Evolutionary conservation across 53 echinoderm and acorn worm species (phyloP).

Genomic region (Arbacia lixula): DNA sequence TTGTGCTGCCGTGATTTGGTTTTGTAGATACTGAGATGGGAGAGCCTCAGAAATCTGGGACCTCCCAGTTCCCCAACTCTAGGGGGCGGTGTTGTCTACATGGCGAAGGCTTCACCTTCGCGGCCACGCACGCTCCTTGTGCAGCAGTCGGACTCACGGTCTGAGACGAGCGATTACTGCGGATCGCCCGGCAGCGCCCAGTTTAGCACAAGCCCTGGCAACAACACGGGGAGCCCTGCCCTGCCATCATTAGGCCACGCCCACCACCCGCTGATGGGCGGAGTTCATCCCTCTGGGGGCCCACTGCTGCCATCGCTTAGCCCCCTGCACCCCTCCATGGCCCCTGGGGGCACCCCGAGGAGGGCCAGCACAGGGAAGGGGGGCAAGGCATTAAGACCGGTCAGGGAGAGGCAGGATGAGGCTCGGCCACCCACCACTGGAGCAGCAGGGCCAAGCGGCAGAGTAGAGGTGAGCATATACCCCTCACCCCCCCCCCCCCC

Average conservation of each 20-base stretch:
- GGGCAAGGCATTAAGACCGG: slow-evolving; percentile 47
- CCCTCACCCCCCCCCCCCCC: no score
- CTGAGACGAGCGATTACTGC: slow-evolving; percentile 56
- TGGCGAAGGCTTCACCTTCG: background rate
- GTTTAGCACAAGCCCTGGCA: slow-evolving; percentile 43
- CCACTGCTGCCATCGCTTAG: slow-evolving; percentile 27
- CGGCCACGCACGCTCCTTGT: slow-evolving; percentile 40
- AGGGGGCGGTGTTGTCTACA: background rate
- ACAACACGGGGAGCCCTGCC: slow-evolving; percentile 25
- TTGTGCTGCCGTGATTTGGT: background rate
- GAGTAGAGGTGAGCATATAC: slow-evolving; percentile 14
- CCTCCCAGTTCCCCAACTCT: slow-evolving; percentile 72
- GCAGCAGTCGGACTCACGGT: slow-evolving; percentile 9
- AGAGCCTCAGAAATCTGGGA: slow-evolving; percentile 91
- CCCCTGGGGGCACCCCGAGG: background rate
- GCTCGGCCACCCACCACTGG: background rate
- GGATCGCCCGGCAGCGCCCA: slow-evolving; percentile 49
- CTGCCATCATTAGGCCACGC: slow-evolving; percentile 15
- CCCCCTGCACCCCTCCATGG: slow-evolving; percentile 24
- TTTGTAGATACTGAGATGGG: slow-evolving; percentile 77
- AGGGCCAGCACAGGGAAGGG: slow-evolving; percentile 48
- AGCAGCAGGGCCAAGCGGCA: background rate
- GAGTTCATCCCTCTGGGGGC: slow-evolving; percentile 21
- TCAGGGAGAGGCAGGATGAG: slow-evolving; percentile 10
- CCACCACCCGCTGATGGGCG: slow-evolving; percentile 42